Conservation (phyloP, 2,888 invertebrate species). For the Melinaea menophilus region DNA sequence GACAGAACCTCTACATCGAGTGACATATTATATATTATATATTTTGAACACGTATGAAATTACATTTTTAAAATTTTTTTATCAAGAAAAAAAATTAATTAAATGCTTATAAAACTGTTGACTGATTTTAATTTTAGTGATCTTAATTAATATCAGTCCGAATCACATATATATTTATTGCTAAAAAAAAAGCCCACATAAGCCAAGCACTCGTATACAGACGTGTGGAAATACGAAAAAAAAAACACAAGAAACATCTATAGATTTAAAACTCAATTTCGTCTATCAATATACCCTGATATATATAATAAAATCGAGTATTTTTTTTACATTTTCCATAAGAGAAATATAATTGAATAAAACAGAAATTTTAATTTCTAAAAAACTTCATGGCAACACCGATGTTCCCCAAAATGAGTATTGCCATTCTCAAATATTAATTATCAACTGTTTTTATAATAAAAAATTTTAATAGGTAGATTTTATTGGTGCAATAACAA, state of each 20-base stretch:
- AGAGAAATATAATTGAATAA: constrained; percentile 9
- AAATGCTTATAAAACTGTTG: constrained; percentile 67
- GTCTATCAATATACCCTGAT: constrained; percentile 59
- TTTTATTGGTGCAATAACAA: constrained; percentile 60
- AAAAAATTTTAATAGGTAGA: constrained; percentile 48
- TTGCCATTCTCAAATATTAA: constrained; percentile 35
- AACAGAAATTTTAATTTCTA: constrained; percentile 15
- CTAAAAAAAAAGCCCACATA: constrained; percentile 44
- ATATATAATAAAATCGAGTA: constrained; percentile 54
- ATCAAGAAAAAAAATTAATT: constrained; percentile 49
- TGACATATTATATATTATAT: constrained; percentile 21
- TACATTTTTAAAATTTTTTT: constrained; percentile 23
- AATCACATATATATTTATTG: constrained; percentile 55
- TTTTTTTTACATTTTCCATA: constrained; percentile 26
- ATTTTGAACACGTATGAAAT: constrained; percentile 25
- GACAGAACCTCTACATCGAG: constrained; percentile 25
- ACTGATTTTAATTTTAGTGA: constrained; percentile 45
- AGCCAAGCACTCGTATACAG: constrained; percentile 26
- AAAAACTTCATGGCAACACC: constrained; percentile 27
- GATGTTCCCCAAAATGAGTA: constrained; percentile 40
- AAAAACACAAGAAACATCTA: constrained; percentile 17
- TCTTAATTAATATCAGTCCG: constrained; percentile 74
- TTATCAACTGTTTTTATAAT: constrained; percentile 36
- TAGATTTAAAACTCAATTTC: constrained; percentile 33
- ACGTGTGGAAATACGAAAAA: constrained; percentile 24